Base-by-base conservation (phyloP, 2,888 invertebrate species). In the Dasypogon diadema region DNA sequence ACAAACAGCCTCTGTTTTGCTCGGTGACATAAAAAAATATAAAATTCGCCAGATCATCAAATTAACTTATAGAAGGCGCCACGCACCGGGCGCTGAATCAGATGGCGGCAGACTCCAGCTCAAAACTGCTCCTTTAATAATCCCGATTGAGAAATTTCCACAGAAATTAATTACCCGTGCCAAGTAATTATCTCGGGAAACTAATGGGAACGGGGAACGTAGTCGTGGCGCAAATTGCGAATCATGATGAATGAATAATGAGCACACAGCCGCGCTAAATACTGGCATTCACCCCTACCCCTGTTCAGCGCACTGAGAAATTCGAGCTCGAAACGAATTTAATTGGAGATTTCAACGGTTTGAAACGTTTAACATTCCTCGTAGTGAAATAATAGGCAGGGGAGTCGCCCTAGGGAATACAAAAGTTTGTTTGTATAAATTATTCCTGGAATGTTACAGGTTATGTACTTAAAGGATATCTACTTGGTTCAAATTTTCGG, bases 121-220 rank as follows among this genome's bases (percentile, higher is more conserved):
- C 14, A 14, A 58, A 30, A 14, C 16, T 30, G 24, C 26, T 2
- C 10, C 26, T n/a, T 14, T 14, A 14, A 14, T 12, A 14, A 46
- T 14, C 5, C 14, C 58, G 26, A 58, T 58, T 58, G 58, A 58
- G 58, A 58, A 58, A 58, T 58, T 58, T 58, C 58, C 58, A 58
- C 58, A 30, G 58, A 58, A 58, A 58, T 58, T 58, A 58, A 58
- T 58, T 58, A 58, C 58, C 58, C 58, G 26, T 58, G 58, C 58
- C 58, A 58, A 58, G 58, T 58, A 58, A 58, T 58, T 58, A 58
- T 58, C 58, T 26, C 3, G 58, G 30, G 58, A 30, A 34, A 58
- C 58, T 58, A 58, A 58, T 58, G 34, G 58, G 16, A 34, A 58
- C 30, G 34, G 58, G 16, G 16, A 30, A 30, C 30, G 8, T 5